Evolutionary conservation across 2,888 invertebrate genomes (phyloP), one percentile per base, ranked within the genome.

Genomic region (Alloscopus bannaensis): DNA sequence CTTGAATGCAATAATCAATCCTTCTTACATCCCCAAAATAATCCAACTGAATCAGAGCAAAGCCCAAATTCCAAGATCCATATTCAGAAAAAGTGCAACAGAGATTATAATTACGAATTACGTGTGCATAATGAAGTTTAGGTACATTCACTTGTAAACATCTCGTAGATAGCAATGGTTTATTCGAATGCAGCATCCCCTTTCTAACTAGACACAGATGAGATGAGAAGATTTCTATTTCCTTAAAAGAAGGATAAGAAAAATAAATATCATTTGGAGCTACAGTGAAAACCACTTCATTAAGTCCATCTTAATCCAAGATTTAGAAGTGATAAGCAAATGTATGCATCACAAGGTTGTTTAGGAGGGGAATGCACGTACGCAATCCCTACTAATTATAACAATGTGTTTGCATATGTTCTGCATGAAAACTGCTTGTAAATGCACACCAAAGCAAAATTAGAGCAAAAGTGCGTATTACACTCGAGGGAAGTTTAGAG

Each of bases 1-100:
- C n/a, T n/a, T 36, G 8, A 22, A 24, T 55, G 24, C 6, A 4
- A 8, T 55, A 26, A 8, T 22, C 22, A 55, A 13, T 50, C 26
- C 31, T 60, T 29, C 29, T 60, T 60, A 6, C 18, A 60, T 36
- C 22, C 59, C 22, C 36, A 28, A 47, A 65, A 45, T 50, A 65
- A 45, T 26, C 62, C 40, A 29, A 22, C 47, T 65, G 65, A 65
- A 65, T 65, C 65, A 65, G 65, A 65, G 65, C 65, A 65, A 65
- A 47, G 47, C 26, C n/a, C 24, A 55, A 55, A 22, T 11, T 4
- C 6, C 40, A 11, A 22, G 24, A 55, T 24, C 55, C 50, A 50
- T 6, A 11, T 40, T 40, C 13, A 13, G 13, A 40, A 40, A 40
- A 40, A 40, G 8, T 11, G 8, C 40, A 40, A 40, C 40, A 40